Conservation (phyloP, 2,797 vertebrate species). For the Etheostoma perlongum region DNA sequence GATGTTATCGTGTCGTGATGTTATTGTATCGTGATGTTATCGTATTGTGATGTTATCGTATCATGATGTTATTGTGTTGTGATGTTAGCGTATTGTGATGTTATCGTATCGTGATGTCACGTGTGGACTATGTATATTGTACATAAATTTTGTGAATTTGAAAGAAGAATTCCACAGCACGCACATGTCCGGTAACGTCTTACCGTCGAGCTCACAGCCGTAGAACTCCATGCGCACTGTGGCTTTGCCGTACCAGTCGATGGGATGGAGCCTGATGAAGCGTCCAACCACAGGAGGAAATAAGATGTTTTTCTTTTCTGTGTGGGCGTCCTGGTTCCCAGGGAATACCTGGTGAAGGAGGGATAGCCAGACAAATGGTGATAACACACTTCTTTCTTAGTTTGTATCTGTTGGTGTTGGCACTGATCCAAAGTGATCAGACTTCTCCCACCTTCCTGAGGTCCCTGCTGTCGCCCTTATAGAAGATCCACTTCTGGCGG, state of each 20-base stretch:
- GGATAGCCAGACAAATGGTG: neutral
- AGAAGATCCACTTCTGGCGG: slow-evolving; percentile 88
- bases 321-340: slow-evolving; percentile 88
- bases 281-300: slow-evolving; percentile 92
- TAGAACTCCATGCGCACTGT: slow-evolving; percentile 93
- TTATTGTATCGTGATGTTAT: too few relatives aligned
- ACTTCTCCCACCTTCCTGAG: slow-evolving; percentile 81
- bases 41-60: too few relatives aligned
- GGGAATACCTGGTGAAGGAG: slow-evolving; percentile 85
- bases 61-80: too few relatives aligned
- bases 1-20: too few relatives aligned
- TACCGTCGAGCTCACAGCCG: slow-evolving; percentile 95
- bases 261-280: slow-evolving; percentile 91
- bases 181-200: slow-evolving; percentile 37
- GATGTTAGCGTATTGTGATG: too few relatives aligned
- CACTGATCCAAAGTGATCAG: neutral
- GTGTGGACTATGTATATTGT: neutral
- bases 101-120: too few relatives aligned
- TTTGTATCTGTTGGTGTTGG: neutral
- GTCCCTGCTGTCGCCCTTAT: slow-evolving; percentile 89
- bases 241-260: slow-evolving; percentile 82
- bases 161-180: neutral
- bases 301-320: slow-evolving; percentile 86
- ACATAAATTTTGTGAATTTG: neutral
- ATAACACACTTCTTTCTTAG: neutral